Evolutionary conservation across 1,140 invertebrate species (phyloP).

Genomic region (Cotesia typhae): DNA sequence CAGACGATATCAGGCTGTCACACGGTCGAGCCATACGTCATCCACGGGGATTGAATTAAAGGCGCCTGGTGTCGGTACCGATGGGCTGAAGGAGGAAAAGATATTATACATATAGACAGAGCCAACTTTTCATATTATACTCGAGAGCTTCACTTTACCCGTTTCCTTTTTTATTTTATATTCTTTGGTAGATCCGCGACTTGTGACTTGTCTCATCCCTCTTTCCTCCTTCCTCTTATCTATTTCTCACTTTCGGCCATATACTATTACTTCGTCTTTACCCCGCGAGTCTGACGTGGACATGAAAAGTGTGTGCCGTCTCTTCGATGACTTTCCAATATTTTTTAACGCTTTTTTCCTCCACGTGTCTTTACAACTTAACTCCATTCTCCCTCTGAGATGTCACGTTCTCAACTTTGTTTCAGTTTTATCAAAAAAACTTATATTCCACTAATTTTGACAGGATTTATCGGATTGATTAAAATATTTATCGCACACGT

Average conservation of each 20-base stretch:
- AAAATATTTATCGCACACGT: too few relatives aligned
- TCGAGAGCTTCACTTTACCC: slow-evolving; percentile 35
- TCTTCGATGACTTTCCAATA: slow-evolving; percentile 53
- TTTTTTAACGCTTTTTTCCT: slow-evolving; percentile 30
- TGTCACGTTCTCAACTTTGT: neutral
- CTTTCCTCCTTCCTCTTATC: too few relatives aligned
- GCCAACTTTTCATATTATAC: slow-evolving; percentile 58
- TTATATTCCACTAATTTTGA: too few relatives aligned
- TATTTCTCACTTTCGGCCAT: too few relatives aligned
- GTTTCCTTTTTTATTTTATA: slow-evolving; percentile 21
- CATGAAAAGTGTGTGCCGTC: slow-evolving; percentile 16
- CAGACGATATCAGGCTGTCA: slow-evolving; percentile 53
- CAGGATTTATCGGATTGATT: too few relatives aligned
- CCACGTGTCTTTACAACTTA: slow-evolving; percentile 4
- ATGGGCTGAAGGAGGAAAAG: too few relatives aligned
- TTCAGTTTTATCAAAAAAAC: too few relatives aligned
- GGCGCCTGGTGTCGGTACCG: slow-evolving; percentile 40
- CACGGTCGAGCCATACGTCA: slow-evolving; percentile 55
- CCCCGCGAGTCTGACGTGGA: neutral
- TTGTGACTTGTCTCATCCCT: too few relatives aligned
- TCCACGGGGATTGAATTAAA: slow-evolving; percentile 57
- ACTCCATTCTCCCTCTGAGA: neutral
- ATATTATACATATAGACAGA: slow-evolving; percentile 31
- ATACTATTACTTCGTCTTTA: neutral
- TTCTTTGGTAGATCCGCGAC: too few relatives aligned